phyloP scores from a whole-genome alignment of 2,797 vertebrate genomes.

The Kryptopterus vitreolus region DNA sequence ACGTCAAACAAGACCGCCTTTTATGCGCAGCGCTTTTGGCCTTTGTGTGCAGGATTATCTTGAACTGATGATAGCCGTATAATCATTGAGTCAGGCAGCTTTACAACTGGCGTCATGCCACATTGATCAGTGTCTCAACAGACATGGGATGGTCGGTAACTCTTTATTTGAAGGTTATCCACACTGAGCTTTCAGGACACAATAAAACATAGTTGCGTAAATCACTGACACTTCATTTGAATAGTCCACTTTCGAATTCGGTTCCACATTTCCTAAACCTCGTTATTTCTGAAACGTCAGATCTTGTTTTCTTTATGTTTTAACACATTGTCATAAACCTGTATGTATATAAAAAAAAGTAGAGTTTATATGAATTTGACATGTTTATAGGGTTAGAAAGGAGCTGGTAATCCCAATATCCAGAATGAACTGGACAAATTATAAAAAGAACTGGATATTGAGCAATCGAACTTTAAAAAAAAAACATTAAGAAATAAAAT shows the following conservation, averaged over 20 bases:
- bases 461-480: neutral
- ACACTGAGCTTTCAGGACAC: neutral
- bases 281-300: neutral
- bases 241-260: neutral
- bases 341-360: too few relatives aligned
- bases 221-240: slow-evolving; percentile 8
- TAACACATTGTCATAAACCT: neutral
- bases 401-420: neutral
- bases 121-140: slow-evolving; percentile 15
- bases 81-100: slow-evolving; percentile 29
- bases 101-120: slow-evolving; percentile 17
- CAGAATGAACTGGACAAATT: too few relatives aligned
- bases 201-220: slow-evolving; percentile 4
- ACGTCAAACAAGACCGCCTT: neutral
- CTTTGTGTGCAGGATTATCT: slow-evolving; percentile 16
- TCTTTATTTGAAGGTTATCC: slow-evolving; percentile 23
- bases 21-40: slow-evolving; percentile 10
- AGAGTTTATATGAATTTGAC: neutral
- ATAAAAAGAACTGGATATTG: too few relatives aligned
- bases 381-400: too few relatives aligned
- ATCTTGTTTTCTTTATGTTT: neutral
- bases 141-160: neutral
- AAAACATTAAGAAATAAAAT: neutral
- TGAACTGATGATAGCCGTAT: slow-evolving; percentile 7
- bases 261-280: neutral